Base-by-base conservation (phyloP, 2,888 invertebrate species). In the Drosophila robusta region DNA sequence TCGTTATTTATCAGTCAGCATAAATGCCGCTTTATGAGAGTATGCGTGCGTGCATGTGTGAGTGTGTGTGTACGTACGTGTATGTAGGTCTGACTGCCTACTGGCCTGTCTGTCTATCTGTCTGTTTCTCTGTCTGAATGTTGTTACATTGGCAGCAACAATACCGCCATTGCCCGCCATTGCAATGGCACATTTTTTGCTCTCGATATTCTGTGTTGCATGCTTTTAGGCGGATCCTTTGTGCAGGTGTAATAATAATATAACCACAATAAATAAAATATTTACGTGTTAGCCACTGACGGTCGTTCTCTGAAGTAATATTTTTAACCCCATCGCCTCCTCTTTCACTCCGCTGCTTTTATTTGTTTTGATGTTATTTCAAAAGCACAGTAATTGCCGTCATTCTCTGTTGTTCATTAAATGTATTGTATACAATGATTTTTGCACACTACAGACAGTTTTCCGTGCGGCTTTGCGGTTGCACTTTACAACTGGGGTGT, bases 1-100 rank as follows among this genome's bases (percentile, higher is more conserved):
- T 75, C 87, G 72, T 89, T 84, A 87, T 89, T 78, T 83, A 89
- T 89, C 89, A 82, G 82, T 64, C 80, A 73, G 80, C 88, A 82
- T 62, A 79, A 82, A 82, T 75, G 69, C 39, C 52, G 18, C 49
- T 57, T 18, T 54, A 36, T 45, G 11, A 24, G 49, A 49, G 16
- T 3, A 18, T 34, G 51, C 46, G 11, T 26, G 5, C 29, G 29
- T 3, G 2, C 9, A 29, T 29, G 29, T 29, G 9, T 3, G 9
- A 3, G 29, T 24, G 18, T 36, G 44, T 47, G 7, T 39, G 12
- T 29, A 18, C n/a, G 9, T 32, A 22, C 58, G 11, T 14, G n/a
- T 18, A 32, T 49, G 26, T 49, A 12, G 24, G 12, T 22, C 22
- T 39, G 46, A 14, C 36, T 67, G 42, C 12, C 63, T 14, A 38